Evolutionary conservation across 2,888 invertebrate genomes (phyloP), one percentile per base, ranked within the genome.

Genomic region (Terebella lapidaria): DNA sequence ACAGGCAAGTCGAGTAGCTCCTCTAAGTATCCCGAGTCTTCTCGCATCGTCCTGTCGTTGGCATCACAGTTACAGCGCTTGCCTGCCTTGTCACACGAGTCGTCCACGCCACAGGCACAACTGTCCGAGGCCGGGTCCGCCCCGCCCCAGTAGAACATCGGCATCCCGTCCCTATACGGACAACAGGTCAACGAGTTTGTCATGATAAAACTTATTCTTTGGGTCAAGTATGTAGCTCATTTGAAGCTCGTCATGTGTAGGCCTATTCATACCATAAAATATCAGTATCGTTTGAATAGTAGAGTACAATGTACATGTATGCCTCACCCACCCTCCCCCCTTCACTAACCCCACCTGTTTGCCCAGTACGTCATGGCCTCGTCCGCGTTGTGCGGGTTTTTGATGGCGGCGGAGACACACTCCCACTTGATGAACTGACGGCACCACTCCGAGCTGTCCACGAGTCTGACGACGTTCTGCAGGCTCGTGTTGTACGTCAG

Each of bases 31-130:
- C 77, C 77, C 45, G 69, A 67, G 60, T 77, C 77, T 26, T 62
- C 61, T 10, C 75, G 59, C 73, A 73, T 73, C 1, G 62, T 63
- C 1, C 66, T 62, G 62, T 76, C 75, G 56, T 77, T 77, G 28
- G 64, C 60, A 62, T 77, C 77, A 61, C 77, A 77, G 66, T 77
- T 76, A 64, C 77, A 77, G 2, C 64, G 54, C 10, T 65, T 56
- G 0, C 58, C 64, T 1, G 63, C 54, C n/a, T 58, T 49, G 20
- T 61, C 67, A 62, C 77, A 77, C 0, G 69, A 64, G n/a, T 62
- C 35, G 3, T 66, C 70, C 61, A 70, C 67, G 1, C 76, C 76
- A 64, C 77, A 77, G 20, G 71, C 71, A 60, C 77, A 76, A 28
- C 61, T 70, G 26, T 46, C n/a, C 4, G 22, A 22, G 3, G 18